Conservation (phyloP, 2,113 vertebrate species). For the Cacatua alba region DNA sequence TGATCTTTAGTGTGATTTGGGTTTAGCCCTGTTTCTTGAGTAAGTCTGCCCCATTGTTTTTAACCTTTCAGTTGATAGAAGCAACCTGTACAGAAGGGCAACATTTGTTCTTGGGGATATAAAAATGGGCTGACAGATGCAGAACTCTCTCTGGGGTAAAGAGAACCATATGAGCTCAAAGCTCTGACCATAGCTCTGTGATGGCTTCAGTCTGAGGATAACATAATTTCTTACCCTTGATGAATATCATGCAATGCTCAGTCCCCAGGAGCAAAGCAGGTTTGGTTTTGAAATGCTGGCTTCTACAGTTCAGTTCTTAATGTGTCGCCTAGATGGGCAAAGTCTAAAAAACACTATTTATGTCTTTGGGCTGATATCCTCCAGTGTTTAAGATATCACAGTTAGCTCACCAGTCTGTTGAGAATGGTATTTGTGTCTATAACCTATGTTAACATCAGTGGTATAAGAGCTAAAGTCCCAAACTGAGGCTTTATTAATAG, state of each 20-base stretch:
- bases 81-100: neutral
- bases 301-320: neutral
- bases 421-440: neutral
- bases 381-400: neutral
- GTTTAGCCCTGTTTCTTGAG: neutral
- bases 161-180: neutral
- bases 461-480: neutral
- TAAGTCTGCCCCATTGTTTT: neutral
- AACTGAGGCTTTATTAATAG: neutral
- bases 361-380: neutral
- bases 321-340: neutral
- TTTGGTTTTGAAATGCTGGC: neutral
- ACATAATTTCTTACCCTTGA: neutral
- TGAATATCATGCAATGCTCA: neutral
- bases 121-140: neutral
- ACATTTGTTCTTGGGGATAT: neutral
- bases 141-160: neutral
- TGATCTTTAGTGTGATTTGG: neutral
- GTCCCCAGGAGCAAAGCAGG: neutral
- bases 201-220: neutral
- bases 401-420: neutral
- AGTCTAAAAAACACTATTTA: neutral
- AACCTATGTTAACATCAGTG: neutral
- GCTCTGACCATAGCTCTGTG: neutral
- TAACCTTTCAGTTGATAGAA: neutral